Evolutionary conservation across 2,113 vertebrate genomes (phyloP), one percentile per base, ranked within the genome.

Genomic region (Plestiodon gilberti): DNA sequence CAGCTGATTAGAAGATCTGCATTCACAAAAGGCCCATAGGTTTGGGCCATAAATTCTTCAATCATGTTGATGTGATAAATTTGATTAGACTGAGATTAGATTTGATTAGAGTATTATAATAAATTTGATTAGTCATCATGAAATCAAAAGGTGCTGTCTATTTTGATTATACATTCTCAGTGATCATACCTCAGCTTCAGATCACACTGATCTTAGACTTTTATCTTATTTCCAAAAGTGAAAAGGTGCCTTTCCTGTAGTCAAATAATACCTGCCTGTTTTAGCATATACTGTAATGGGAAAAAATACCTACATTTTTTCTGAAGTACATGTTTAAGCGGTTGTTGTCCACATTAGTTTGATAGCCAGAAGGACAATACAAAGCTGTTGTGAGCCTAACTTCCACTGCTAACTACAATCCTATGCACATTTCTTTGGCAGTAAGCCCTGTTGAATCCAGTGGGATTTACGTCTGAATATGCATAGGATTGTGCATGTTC

Each of bases 241-340:
- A 73, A 15, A 3, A 0, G 1, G 70, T 61, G 33, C 59, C 79
- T 73, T 89, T 28, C 20, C 40, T 35, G 1, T 57, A 79, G n/a
- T 0, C 1, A 84, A 74, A 40, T 25, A 35, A 2, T 1, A 25
- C 23, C 4, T 7, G 6, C 30, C 23, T n/a, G 35, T 30, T 15
- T 35, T 25, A 38, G 6, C 17, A 6, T 40, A 40, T 62, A n/a
- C n/a, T n/a, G n/a, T n/a, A 28, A 64, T 30, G 13, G 38, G 25
- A 40, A 62, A 2, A 25, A 38, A 3, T 38, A 77, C 30, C 17
- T 18, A 22, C 22, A 73, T 28, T 30, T 75, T 30, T 30, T 9
- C 40, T 35, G 69, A 33, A 33, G 69, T 7, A 35, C 17, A 35
- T 35, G 9, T 69, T 61, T 69, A n/a, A 69, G 5, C 13, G 13